Percentiles rank a stretch among this genome's conserved stretches.
Conservation (phyloP, 2,113 vertebrate species). For the Chitala chitala region DNA sequence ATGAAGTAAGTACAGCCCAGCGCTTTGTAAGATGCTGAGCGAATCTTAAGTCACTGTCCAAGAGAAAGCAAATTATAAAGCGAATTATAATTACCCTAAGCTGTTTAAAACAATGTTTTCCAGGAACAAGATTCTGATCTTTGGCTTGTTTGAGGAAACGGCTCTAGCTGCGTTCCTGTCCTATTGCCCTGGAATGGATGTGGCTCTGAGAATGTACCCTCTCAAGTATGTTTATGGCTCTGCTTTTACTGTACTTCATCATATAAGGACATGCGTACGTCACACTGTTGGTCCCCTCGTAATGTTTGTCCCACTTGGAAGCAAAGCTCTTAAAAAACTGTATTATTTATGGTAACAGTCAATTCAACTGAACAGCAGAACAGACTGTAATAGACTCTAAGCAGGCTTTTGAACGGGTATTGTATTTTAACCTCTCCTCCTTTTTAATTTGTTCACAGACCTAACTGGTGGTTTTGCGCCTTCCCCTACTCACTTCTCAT, state of each 20-base stretch:
- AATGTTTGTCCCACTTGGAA: too few species aligned
- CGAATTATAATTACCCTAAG: neutral
- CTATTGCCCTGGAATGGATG: slow-evolving; percentile 73
- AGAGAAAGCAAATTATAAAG: neutral
- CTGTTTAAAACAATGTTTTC: neutral
- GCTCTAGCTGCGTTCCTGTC: slow-evolving; percentile 73
- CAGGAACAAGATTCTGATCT: slow-evolving; percentile 75
- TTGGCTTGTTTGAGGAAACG: slow-evolving; percentile 71
- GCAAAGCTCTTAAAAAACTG: too few species aligned
- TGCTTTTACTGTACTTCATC: too few species aligned
- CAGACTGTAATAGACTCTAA: too few species aligned
- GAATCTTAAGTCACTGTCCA: too few species aligned
- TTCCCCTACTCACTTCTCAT: slow-evolving; percentile 73
- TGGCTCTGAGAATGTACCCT: slow-evolving; percentile 73
- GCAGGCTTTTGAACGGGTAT: too few species aligned
- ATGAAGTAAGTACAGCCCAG: slow-evolving; percentile 76
- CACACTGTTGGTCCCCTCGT: too few species aligned
- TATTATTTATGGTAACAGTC: too few species aligned
- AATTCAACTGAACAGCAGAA: too few species aligned
- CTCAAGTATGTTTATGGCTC: slow-evolving; percentile 71
- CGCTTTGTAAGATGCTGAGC: too few species aligned
- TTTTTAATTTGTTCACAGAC: slow-evolving; percentile 45
- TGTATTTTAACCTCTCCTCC: neutral
- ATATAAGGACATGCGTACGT: too few species aligned
- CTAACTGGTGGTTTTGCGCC: slow-evolving; percentile 76